Base-by-base conservation (phyloP, 1,140 invertebrate species). In the Colletes gigas region DNA sequence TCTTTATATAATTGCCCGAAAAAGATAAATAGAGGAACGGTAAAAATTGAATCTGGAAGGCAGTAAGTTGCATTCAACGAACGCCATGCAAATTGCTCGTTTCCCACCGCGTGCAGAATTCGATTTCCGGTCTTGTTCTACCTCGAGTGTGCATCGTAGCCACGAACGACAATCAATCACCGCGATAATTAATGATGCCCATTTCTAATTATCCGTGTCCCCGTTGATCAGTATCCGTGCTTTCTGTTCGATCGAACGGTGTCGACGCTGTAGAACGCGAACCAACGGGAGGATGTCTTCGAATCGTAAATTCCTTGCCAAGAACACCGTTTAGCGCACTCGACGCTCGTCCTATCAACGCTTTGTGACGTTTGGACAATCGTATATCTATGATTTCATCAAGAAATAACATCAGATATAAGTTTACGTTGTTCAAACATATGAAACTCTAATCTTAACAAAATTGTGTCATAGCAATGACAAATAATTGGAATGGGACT, bases 191-290 rank as follows among this genome's bases (percentile, higher is more conserved):
- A 80, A 80, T 41, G 78, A 75, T 66, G 63, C 71, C 50, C 63
- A 44, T 75, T 75, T 69, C 83, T 85, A 85, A 85, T 85, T 84
- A 85, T 85, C 47, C 81, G 21, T 78, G 80, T 81, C 78, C 83
- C 68, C 50, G 78, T 85, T 62, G 73, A 82, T 84, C 73, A 62
- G 81, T 84, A 85, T 85, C 70, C 54, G 73, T 72, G 78, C 80
- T 85, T 71, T 78, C 83, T 63, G 67, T 84, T 72, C 73, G 73
- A 74, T 62, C 83, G 69, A 55, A 65, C 59, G 73, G 70, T 69
- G 73, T 69, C 50, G 21, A 55, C 55, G n/a, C n/a, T 65, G 59
- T 14, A 39, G 62, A 50, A 19, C 15, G 44, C 30, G 59, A 62
- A 60, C 66, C 52, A 65, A 41, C 41, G 50, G 44, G 65, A n/a